Evolutionary conservation across 2,888 invertebrate species (phyloP).

Genomic region (Ophraella communa): DNA sequence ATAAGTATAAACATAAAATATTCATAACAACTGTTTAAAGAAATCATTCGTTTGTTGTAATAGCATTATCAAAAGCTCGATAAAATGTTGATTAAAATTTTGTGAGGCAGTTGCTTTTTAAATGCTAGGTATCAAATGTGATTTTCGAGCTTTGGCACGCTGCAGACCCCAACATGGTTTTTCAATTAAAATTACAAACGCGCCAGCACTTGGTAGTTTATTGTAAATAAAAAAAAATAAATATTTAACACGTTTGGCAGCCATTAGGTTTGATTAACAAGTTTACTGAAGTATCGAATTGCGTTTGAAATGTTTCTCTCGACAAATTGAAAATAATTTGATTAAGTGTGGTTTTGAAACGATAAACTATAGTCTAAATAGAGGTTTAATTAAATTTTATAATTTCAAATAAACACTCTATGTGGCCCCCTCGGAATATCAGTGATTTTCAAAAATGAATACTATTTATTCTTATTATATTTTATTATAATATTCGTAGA

Average conservation of each 20-base stretch:
- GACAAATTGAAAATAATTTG: conserved; percentile 8
- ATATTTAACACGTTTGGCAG: conserved; percentile 13
- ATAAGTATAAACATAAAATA: no score
- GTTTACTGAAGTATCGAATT: conserved; percentile 29
- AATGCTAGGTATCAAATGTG: conserved; percentile 17
- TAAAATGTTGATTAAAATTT: conserved; percentile 12
- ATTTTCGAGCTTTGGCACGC: conserved; percentile 26
- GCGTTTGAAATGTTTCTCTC: conserved; percentile 15
- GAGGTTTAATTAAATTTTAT: background rate
- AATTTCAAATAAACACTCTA: background rate
- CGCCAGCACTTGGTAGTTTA: conserved; percentile 37
- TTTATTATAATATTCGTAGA: no score
- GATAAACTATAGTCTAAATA: background rate
- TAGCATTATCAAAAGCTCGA: background rate
- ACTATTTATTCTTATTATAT: no score
- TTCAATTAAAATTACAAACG: conserved; percentile 41
- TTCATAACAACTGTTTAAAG: no score
- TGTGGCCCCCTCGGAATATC: no score
- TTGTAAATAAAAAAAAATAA: conserved; percentile 28
- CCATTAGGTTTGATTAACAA: conserved; percentile 29
- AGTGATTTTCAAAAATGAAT: no score
- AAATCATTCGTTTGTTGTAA: no score
- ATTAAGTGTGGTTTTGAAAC: background rate
- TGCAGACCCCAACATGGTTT: conserved; percentile 36
- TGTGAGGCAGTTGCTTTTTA: conserved; percentile 12